Evolutionary conservation across 2,113 vertebrate genomes (phyloP).

Genomic region (Ceyx melanurus): DNA sequence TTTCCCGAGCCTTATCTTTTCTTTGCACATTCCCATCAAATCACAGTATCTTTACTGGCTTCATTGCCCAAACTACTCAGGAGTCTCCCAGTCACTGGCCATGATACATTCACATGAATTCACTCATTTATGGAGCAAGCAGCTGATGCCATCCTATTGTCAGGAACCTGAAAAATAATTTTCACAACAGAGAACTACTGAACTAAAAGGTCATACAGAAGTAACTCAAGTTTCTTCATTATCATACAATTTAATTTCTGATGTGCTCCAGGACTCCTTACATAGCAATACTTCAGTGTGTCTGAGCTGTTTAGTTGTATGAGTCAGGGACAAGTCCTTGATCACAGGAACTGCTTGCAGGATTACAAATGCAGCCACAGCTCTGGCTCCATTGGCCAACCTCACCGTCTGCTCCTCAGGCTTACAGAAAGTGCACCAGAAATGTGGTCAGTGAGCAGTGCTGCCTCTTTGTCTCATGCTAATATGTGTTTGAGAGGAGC

Average conservation of each 20-base stretch:
- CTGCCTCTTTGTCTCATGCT: neutral
- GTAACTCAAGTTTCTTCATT: neutral
- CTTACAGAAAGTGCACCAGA: neutral
- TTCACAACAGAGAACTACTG: neutral
- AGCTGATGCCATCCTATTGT: neutral
- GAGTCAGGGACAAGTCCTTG: neutral
- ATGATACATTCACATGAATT: neutral
- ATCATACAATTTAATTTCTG: neutral
- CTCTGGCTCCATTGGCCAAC: neutral
- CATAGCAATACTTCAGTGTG: neutral
- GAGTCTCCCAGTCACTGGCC: neutral
- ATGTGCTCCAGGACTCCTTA: neutral
- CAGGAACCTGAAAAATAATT: neutral
- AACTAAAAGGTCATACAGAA: neutral
- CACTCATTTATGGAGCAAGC: neutral
- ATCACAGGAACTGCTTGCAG: neutral
- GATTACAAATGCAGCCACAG: neutral
- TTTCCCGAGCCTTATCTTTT: neutral
- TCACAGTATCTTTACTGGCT: neutral
- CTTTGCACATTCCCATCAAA: accelerated
- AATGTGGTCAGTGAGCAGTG: neutral
- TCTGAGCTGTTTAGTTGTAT: neutral
- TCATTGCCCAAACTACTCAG: neutral
- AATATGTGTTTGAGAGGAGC: neutral
- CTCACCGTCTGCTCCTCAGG: neutral